These are phyloP conservation scores for Trichechus manatus DNA, from an alignment of 2,113 vertebrate species.

Conservation along the genomic window DNA sequence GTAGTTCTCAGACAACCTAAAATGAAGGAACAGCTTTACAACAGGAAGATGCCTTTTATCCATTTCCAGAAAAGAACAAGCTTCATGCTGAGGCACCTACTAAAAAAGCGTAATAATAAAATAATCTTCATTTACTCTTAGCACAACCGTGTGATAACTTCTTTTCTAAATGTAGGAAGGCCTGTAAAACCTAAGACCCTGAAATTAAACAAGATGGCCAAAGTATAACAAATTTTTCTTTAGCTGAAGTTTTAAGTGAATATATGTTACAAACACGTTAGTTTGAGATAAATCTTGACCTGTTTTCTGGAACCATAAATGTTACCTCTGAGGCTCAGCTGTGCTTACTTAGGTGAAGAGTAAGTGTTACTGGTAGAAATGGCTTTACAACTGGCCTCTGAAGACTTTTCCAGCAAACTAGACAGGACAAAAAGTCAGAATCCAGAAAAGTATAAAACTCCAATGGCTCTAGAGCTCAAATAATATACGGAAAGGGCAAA, in stretches of 20 bases:
- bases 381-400: background rate
- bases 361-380: background rate
- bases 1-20: background rate
- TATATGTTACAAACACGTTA: constrained; percentile 16
- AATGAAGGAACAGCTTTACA: background rate
- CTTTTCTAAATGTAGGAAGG: constrained; percentile 25
- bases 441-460: background rate
- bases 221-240: constrained; percentile 44
- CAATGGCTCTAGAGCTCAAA: background rate
- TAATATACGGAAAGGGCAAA: constrained; percentile 1
- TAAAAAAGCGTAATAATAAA: background rate
- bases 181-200: background rate
- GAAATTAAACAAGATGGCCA: constrained; percentile 39
- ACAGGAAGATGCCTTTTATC: background rate
- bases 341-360: background rate
- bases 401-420: background rate
- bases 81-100: background rate
- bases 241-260: constrained; percentile 40
- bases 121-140: constrained; percentile 25
- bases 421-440: background rate
- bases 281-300: constrained; percentile 1
- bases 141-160: background rate
- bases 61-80: background rate
- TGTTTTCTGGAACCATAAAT: background rate
- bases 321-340: background rate